Conservation (phyloP, 2,797 vertebrate genomes). For the Limosa lapponica region DNA sequence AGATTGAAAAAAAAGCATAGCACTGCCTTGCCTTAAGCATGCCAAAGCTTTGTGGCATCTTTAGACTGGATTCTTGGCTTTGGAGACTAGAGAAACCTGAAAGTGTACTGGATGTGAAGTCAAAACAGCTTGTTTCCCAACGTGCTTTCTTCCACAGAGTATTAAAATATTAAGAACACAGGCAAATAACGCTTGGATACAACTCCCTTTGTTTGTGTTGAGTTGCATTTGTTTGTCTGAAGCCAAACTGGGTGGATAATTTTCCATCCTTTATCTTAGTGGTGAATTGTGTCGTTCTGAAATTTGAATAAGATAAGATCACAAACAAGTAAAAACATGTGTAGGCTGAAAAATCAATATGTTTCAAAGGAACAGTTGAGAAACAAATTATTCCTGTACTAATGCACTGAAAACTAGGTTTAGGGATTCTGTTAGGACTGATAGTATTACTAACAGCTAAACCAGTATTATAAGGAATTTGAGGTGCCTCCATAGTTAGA, state of each 20-base stretch:
- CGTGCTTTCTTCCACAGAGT: conserved; percentile 40
- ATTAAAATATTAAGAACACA: conserved; percentile 45
- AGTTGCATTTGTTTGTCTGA: conserved; percentile 49
- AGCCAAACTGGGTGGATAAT: conserved; percentile 37
- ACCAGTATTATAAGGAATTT: not conserved
- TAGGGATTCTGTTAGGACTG: not conserved
- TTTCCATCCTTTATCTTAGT: conserved; percentile 50
- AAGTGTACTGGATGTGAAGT: conserved; percentile 31
- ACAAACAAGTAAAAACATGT: conserved; percentile 49
- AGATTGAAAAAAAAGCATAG: not conserved
- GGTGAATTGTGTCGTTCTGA: conserved; percentile 46
- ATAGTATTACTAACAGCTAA: not conserved
- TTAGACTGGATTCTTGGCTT: conserved; percentile 42
- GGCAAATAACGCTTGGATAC: not conserved
- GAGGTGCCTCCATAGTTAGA: not conserved
- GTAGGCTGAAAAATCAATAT: conserved; percentile 60
- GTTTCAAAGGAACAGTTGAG: conserved; percentile 38
- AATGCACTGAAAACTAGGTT: not conserved
- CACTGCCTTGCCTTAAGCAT: not conserved
- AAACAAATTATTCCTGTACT: conserved; percentile 22
- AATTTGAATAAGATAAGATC: conserved; percentile 61
- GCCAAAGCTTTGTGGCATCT: conserved; percentile 18
- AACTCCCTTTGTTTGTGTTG: not conserved
- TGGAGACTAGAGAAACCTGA: conserved; percentile 63
- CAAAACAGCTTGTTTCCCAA: conserved; percentile 32